phyloP scores from a whole-genome alignment of 2,888 invertebrate species.

The Stenodema calcarata region DNA sequence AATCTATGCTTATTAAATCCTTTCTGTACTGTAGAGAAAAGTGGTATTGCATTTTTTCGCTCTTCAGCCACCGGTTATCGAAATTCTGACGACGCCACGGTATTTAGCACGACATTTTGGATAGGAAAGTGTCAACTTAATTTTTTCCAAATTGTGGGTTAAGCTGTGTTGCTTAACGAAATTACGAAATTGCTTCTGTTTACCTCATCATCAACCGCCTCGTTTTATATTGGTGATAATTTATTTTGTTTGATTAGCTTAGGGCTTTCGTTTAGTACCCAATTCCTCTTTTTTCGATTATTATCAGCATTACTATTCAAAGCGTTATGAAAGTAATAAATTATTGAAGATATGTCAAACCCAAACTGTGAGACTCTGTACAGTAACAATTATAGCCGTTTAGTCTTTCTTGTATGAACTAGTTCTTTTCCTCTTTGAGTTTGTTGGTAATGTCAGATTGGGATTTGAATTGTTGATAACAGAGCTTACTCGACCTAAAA shows the following conservation, averaged over 20 bases:
- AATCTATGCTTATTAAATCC: too few species aligned
- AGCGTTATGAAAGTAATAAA: not conserved
- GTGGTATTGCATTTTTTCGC: too few species aligned
- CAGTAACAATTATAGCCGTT: not conserved
- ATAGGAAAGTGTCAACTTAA: too few species aligned
- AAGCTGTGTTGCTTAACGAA: not conserved
- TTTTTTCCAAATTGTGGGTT: too few species aligned
- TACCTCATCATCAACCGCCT: not conserved
- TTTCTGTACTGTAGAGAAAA: too few species aligned
- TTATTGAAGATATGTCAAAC: not conserved
- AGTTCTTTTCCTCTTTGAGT: not conserved
- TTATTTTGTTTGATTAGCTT: not conserved
- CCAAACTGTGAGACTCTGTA: not conserved
- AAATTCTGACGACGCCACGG: too few species aligned
- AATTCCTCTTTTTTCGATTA: not conserved
- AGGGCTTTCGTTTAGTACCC: not conserved
- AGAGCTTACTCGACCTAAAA: constrained; percentile 34
- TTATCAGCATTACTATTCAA: not conserved
- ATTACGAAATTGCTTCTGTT: not conserved
- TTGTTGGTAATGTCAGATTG: not conserved
- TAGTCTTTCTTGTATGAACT: not conserved
- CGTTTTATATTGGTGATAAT: constrained; percentile 15
- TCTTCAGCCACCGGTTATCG: too few species aligned
- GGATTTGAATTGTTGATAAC: constrained; percentile 4
- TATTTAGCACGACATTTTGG: too few species aligned